Conservation (phyloP, 2,888 invertebrate species). For the Leucophora obtusa region DNA sequence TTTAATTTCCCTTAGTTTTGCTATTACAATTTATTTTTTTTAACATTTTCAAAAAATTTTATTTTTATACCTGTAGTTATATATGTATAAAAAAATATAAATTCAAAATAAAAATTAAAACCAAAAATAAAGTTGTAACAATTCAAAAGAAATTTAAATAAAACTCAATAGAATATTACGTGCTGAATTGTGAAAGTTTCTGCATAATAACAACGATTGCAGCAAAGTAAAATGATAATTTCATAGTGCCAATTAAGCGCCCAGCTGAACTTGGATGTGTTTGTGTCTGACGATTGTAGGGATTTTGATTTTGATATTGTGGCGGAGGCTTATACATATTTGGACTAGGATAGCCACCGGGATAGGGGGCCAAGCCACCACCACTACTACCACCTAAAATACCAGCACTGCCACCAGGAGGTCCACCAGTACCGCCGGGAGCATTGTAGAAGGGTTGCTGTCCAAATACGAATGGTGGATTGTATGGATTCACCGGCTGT, state of each 20-base stretch:
- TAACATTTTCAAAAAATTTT: slow-evolving; percentile 35
- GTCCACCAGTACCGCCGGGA: slow-evolving; percentile 76
- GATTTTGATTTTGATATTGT: slow-evolving; percentile 77
- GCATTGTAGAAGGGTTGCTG: slow-evolving; percentile 75
- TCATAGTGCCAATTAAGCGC: slow-evolving; percentile 35
- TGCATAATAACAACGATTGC: slow-evolving; percentile 26
- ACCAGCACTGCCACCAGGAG: slow-evolving; percentile 75
- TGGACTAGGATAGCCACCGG: slow-evolving; percentile 74
- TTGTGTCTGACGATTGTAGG: slow-evolving; percentile 77
- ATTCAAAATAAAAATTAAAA: slow-evolving; percentile 32
- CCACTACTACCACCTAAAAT: slow-evolving; percentile 68
- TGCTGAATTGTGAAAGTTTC: slow-evolving; percentile 53
- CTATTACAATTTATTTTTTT: slow-evolving; percentile 16
- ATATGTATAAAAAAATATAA: slow-evolving; percentile 15
- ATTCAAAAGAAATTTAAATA: slow-evolving; percentile 29
- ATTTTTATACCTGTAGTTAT: slow-evolving; percentile 40
- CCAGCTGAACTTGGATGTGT: slow-evolving; percentile 68
- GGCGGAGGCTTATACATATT: slow-evolving; percentile 78
- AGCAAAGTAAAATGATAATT: slow-evolving; percentile 24
- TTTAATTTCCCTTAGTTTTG: not conserved
- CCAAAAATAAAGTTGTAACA: not conserved
- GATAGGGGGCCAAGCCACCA: slow-evolving; percentile 73
- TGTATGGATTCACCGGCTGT: slow-evolving; percentile 77
- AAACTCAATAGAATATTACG: slow-evolving; percentile 63
- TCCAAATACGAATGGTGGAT: slow-evolving; percentile 77